Evolutionary conservation across 2,797 vertebrate genomes (phyloP), one percentile per base, ranked within the genome.

Genomic region (Sebastes trivittatus): DNA sequence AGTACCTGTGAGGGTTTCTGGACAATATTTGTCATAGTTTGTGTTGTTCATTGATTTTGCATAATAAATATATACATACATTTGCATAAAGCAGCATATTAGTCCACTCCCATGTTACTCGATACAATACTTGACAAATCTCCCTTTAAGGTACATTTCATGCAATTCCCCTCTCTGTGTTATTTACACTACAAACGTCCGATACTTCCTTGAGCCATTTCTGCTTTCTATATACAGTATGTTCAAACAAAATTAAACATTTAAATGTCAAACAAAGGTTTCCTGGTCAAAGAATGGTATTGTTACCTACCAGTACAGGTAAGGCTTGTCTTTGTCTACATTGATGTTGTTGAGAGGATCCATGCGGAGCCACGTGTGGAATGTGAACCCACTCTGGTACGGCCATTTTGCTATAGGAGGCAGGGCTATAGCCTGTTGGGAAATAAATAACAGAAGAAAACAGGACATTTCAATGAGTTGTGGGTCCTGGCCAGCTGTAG

Each of bases 291-390:
- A 74, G 7, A 27, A 11, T 2, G 2, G 5, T 25, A 20, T 2
- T 3, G 38, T 29, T 82, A 97, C 98, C 84, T 94, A 99, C 98
- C 98, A 99, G 95, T 99, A 99, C 29, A 99, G 94, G 91, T 99
- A 99, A 82, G 98, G 98, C 92, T 99, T 99, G 96, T 99, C 98
- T 89, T 98, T 99, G 94, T 99, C 98, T 77, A 99, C 97, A 42
- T 99, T 99, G 88, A 99, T 98, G 95, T 99, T 99, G 95, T 98
- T 99, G 94, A 99, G 94, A 88, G 98, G 98, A 94, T 99, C 98
- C 97, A 99, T 97, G 89, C 98, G 97, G 68, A 99, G 94, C 98
- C 98, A 99, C 25, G 98, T 99, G 91, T 99, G 98, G 94, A 99
- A 99, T 49, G 98, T 99, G 90, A 99, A 99, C 64, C 98, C 98